Conservation (phyloP, 2,113 vertebrate species). For the Brienomyrus brachyistius region DNA sequence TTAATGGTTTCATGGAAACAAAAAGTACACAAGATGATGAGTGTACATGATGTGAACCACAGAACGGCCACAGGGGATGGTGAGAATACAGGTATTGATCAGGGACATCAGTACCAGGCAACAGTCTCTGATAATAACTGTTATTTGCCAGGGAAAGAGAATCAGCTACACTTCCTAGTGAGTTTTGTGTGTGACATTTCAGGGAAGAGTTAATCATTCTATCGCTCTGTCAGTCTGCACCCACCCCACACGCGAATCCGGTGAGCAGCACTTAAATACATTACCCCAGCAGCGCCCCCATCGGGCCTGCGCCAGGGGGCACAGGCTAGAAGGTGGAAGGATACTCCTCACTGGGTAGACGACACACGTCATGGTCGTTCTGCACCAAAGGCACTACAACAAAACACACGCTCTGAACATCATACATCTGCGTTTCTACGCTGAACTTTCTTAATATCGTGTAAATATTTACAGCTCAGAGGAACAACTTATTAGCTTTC, state of each 20-base stretch:
- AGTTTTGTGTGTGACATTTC: background rate
- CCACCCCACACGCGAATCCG: background rate
- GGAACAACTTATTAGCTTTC: background rate
- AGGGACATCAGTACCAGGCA: background rate
- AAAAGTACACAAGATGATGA: background rate
- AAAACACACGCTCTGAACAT: conserved; percentile 1
- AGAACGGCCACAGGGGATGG: background rate
- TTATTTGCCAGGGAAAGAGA: background rate
- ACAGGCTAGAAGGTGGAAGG: conserved; percentile 67
- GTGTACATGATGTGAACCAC: background rate
- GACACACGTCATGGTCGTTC: conserved; percentile 56
- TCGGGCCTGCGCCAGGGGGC: conserved; percentile 68
- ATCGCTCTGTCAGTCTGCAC: background rate
- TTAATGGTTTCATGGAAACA: background rate
- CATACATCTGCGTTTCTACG: background rate
- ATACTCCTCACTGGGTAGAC: conserved; percentile 76
- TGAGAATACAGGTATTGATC: background rate
- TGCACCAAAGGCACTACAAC: conserved; percentile 88
- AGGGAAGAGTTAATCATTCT: background rate
- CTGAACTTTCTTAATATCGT: background rate
- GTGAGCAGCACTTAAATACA: conserved; percentile 27
- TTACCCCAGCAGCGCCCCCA: conserved; percentile 95
- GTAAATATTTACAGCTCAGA: background rate
- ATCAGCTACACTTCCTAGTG: background rate
- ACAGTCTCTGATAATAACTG: background rate